These are phyloP conservation scores for Malachius bipustulatus DNA, from an alignment of 2,888 invertebrate genomes.

Conservation along the genomic window DNA sequence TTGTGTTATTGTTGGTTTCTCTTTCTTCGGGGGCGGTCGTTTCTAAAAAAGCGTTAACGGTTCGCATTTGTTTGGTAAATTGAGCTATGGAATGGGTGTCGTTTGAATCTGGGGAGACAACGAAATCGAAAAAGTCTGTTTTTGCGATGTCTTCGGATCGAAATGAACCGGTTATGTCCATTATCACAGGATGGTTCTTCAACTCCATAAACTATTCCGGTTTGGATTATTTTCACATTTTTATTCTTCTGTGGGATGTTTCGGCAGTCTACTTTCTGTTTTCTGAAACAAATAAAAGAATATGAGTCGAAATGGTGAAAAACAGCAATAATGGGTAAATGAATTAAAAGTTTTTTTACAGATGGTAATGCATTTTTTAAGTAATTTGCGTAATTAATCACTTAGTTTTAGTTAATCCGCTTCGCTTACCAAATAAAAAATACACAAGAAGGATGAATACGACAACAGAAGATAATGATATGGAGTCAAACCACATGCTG, in stretches of 20 bases:
- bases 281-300: too few relatives aligned
- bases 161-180: constrained; percentile 76
- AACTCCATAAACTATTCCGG: constrained; percentile 23
- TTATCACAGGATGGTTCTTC: constrained; percentile 42
- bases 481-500: too few relatives aligned
- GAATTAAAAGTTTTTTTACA: too few relatives aligned
- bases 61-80: constrained; percentile 56
- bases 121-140: constrained; percentile 83
- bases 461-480: too few relatives aligned
- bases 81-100: constrained; percentile 48
- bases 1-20: constrained; percentile 43
- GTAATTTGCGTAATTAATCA: too few relatives aligned
- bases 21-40: constrained; percentile 41
- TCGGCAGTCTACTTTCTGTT: too few relatives aligned
- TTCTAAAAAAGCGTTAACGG: constrained; percentile 54
- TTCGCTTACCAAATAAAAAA: too few relatives aligned
- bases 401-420: too few relatives aligned
- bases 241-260: neutral
- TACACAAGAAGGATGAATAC: too few relatives aligned
- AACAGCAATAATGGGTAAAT: too few relatives aligned
- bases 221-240: constrained; percentile 4
- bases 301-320: too few relatives aligned
- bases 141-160: constrained; percentile 72
- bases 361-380: too few relatives aligned
- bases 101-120: constrained; percentile 66